phyloP scores from a whole-genome alignment of 1,140 invertebrate species.

The Marisa cornuarietis region DNA sequence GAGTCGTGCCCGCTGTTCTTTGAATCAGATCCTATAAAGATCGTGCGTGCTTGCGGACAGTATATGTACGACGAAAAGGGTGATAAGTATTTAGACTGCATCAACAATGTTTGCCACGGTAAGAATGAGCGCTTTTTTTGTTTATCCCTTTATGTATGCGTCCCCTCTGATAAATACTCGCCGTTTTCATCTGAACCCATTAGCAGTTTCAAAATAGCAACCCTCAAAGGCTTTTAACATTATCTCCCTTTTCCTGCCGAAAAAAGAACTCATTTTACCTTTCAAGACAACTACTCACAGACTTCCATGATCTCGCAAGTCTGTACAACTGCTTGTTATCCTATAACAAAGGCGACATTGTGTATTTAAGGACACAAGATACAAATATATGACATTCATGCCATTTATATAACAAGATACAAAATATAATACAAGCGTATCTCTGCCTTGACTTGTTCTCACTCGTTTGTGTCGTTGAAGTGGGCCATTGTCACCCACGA shows the following conservation, averaged over 20 bases:
- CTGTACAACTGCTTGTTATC: too few relatives aligned
- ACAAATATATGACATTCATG: not conserved
- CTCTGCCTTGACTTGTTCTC: not conserved
- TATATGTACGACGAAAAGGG: conserved; percentile 97
- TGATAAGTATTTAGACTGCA: conserved; percentile 94
- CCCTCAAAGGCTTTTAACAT: too few relatives aligned
- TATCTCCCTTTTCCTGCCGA: not conserved
- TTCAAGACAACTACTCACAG: too few relatives aligned
- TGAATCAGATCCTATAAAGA: conserved; percentile 89
- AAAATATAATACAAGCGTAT: not conserved
- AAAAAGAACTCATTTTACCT: not conserved
- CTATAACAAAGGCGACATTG: too few relatives aligned
- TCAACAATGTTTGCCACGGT: conserved; percentile 99
- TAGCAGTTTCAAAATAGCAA: too few relatives aligned
- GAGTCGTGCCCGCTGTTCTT: conserved; percentile 94
- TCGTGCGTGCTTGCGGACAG: conserved; percentile 86
- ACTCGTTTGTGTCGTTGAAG: conserved; percentile 70
- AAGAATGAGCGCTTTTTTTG: conserved; percentile 58
- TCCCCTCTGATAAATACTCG: not conserved
- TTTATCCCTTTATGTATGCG: not conserved
- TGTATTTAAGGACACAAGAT: not conserved
- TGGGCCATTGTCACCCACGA: conserved; percentile 95
- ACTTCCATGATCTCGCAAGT: too few relatives aligned
- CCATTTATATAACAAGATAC: not conserved
- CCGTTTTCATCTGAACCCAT: not conserved